Evolutionary conservation across 1,140 invertebrate genomes (phyloP), one percentile per base, ranked within the genome.

Genomic region (Papilio glaucus): DNA sequence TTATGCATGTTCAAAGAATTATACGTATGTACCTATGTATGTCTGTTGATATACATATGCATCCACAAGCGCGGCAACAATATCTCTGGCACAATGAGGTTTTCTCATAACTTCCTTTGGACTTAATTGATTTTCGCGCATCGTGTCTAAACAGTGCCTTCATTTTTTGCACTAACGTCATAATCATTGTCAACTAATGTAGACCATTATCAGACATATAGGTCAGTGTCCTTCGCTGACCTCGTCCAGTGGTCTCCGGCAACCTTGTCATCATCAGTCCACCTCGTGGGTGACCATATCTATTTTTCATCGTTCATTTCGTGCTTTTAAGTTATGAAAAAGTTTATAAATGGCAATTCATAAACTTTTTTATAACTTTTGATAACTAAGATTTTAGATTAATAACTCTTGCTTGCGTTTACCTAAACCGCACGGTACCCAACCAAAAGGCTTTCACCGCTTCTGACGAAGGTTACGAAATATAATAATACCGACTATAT

Each of bases 51-150:
- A 41, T 4, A 9, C 21, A 9, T 53, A 41, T 4, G 21, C 21
- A 9, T 53, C 45, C 18, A 57, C 18, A 57, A 57, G 21, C 21
- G 21, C 0, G 9, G 21, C 21, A 57, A 57, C 21, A 57, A 57
- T 57, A 57, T 57, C 21, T 57, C 49, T 24, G 10, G 49, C 24
- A 57, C 49, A 57, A 57, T 57, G 49, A 57, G 3, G 21, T 57
- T 57, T 26, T 57, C 49, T 57, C 24, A 57, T 26, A 57, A 57
- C 49, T 24, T 57, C 49, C 49, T 57, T 57, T 57, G 8, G 21
- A 18, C 4, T 24, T 33, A 33, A n/a, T 49, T 18, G 2, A 53
- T 57, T 57, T 57, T 24, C 21, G 8, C 21, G 9, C 21, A 57
- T 10, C 45, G 45, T 26, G 49, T 24, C 4, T 13, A 13, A 57